phyloP scores from a whole-genome alignment of 2,888 invertebrate genomes.

The Aromia moschata region DNA sequence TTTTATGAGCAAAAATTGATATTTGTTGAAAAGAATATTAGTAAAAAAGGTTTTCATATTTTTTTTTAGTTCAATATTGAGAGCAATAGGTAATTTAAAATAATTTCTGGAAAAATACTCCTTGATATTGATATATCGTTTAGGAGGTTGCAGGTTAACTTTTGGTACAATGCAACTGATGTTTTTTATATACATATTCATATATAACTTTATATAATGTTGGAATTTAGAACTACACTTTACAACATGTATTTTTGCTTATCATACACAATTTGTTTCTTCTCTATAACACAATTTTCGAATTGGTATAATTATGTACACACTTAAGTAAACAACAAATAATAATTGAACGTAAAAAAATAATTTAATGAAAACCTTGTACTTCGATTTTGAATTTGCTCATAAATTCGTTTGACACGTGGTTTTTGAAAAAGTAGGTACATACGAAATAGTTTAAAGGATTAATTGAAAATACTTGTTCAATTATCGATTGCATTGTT shows the following conservation, averaged over 20 bases:
- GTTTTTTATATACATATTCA: no score
- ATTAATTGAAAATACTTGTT: constrained; percentile 14
- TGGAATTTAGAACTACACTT: no score
- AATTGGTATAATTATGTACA: no score
- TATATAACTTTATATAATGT: no score
- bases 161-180: not conserved
- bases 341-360: not conserved
- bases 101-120: no score
- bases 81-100: no score
- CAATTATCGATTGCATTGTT: not conserved
- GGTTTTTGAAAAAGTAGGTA: constrained; percentile 15
- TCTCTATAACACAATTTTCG: no score
- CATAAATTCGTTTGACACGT: constrained; percentile 8
- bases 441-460: constrained; percentile 7
- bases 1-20: no score
- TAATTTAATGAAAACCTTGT: not conserved
- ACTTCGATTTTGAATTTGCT: not conserved
- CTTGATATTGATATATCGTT: not conserved
- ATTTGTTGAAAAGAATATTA: no score
- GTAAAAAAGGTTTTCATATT: not conserved
- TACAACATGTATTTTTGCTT: no score
- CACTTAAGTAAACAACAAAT: no score
- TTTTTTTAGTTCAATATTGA: not conserved
- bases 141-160: not conserved
- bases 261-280: no score